Conservation (phyloP, 37 sponge, comb jelly and placozoan genomes). For the Diacarnus erythraeanus region DNA sequence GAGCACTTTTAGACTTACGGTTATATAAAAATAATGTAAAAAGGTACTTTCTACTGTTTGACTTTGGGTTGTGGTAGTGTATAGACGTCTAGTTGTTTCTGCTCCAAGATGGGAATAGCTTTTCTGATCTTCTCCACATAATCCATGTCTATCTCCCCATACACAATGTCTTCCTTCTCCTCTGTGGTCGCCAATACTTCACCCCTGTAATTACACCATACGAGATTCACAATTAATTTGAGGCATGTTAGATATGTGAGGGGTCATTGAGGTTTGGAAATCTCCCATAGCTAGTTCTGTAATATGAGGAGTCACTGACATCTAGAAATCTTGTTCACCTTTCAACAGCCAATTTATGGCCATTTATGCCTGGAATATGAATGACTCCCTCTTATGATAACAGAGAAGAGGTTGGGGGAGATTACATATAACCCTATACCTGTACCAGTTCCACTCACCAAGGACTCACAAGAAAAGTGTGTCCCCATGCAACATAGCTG, state of each 20-base stretch:
- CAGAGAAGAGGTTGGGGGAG: too few species aligned
- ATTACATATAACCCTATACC: not conserved
- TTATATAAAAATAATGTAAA: too few species aligned
- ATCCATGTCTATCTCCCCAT: conserved; percentile 68
- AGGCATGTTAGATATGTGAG: not conserved
- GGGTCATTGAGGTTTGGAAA: too few species aligned
- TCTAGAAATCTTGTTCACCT: not conserved
- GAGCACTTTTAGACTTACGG: too few species aligned
- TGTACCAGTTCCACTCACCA: conserved; percentile 51
- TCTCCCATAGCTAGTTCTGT: too few species aligned
- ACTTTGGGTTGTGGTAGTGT: not conserved
- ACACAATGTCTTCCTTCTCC: conserved; percentile 62
- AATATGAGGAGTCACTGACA: too few species aligned
- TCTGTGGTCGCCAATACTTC: conserved; percentile 46
- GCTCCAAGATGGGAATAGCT: conserved; percentile 54
- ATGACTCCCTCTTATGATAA: too few species aligned
- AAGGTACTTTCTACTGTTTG: too few species aligned
- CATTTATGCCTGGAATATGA: too few species aligned
- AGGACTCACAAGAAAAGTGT: conserved; percentile 78
- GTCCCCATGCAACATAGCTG: conserved; percentile 82
- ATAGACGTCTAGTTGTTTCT: conserved; percentile 58
- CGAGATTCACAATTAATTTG: not conserved
- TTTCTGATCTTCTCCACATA: conserved; percentile 31
- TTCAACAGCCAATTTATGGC: not conserved
- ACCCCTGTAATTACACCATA: conserved; percentile 41